Base-by-base conservation (phyloP, 2,888 invertebrate genomes). In the Meteorus colon region DNA sequence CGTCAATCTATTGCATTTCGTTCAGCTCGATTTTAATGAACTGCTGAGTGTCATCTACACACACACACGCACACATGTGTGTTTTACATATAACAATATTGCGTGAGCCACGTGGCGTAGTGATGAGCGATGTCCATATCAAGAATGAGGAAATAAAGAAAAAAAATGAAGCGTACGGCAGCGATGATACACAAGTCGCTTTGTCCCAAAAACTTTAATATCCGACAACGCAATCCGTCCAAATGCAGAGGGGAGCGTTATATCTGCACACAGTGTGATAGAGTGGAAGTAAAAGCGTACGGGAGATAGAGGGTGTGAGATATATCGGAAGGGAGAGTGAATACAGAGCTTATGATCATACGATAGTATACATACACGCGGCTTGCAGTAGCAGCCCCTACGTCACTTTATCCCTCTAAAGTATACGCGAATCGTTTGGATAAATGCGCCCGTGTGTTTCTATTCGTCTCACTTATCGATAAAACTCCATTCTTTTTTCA, bases 151-250 rank as follows among this genome's bases (percentile, higher is more conserved):
- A 55, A 19, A 19, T 55, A 24, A 19, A 55, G 8, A 6, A 55
- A 74, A 74, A 74, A 69, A 48, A 67, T 77, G 76, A 66, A 59
- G 67, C 62, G 29, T 55, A 37, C 67, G 70, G 67, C 51, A 72
- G 66, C 75, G 68, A 70, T 74, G 76, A 78, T 69, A 73, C 63
- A 68, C 67, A 75, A 76, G 71, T 70, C 74, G 79, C 78, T 83
- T 84, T 83, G 82, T 85, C 80, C 83, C 81, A 79, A 82, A 55
- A 84, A 86, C 85, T 87, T 87, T 87, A 88, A 88, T 88, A 88
- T 87, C 87, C 84, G 86, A 85, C 84, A 83, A 84, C 81, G 78
- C 55, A 55, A 81, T 80, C 78, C 55, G 68, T 68, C 60, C 41
- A 29, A 51, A 48, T 24, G 8, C 37, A 41, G 59, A 19, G 69